Base-by-base conservation (phyloP, 2,113 vertebrate species). In the Microtus richardsoni region DNA sequence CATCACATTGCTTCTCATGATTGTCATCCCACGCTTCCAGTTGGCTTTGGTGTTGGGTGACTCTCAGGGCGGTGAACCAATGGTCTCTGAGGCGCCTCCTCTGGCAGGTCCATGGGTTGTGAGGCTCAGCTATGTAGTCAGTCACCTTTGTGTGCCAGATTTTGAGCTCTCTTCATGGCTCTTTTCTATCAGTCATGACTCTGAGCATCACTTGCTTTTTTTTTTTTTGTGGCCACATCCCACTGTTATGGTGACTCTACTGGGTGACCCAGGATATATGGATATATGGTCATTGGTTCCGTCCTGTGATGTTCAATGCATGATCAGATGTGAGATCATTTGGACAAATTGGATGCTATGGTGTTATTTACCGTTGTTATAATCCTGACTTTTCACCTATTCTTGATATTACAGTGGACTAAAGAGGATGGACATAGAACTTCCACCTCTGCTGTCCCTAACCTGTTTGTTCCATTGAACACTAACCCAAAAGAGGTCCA, bases 401-500 rank as follows among this genome's bases (percentile, higher is more conserved):
- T 97, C 98, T 98, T 99, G 98, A 93, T 98, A 91, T 99, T 99
- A 95, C 99, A 99, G 99, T 99, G 99, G 99, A 99, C 99, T 98
- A 99, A 99, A 98, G 99, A 99, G 98, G 99, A 99, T 92, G 99
- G 99, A 97, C 98, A 99, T 95, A 99, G 99, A 98, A 98, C 99
- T 98, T 98, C 99, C 98, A 98, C 99, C 89, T 99, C 98, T 98
- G 88, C 98, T 85, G 98, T 98, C 99, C 99, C 99, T 98, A 99
- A 99, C 99, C 99, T 99, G 98, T 99, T 99, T 98, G 99, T 99
- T 96, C 99, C 99, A 16, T 80, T 99, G 98, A 99, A 99, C 99
- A 99, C 99, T 95, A 99, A 99, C 96, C 99, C 99, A 39, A 99
- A 99, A 98, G 99, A 99, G 84, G 99, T 99, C 96, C 99, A 99